Evolutionary conservation across 1,140 invertebrate species (phyloP).

Genomic region (Pogonomyrmex barbatus): DNA sequence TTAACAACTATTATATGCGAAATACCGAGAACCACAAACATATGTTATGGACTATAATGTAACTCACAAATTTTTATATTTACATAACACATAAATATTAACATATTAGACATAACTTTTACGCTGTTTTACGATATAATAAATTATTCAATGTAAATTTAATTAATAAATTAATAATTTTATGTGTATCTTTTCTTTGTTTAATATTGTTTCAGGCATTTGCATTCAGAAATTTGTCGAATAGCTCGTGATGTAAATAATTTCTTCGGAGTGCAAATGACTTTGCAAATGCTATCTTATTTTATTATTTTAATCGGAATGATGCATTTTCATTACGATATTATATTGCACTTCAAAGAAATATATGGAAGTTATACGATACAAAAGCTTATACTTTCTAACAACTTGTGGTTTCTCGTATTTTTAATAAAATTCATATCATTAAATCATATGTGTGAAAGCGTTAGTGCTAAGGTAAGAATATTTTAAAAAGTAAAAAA

Average conservation of each 20-base stretch:
- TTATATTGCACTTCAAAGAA: neutral
- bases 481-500: neutral
- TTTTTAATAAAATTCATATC: neutral
- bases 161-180: neutral
- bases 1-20: neutral
- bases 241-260: slow-evolving; percentile 16
- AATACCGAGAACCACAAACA: neutral
- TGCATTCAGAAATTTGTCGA: slow-evolving; percentile 26
- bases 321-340: neutral
- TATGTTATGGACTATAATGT: slow-evolving; percentile 1
- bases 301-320: neutral
- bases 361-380: fast-evolving
- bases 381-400: neutral
- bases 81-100: slow-evolving; percentile 24
- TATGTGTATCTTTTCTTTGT: neutral
- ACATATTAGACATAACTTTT: neutral
- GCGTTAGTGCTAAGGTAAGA: slow-evolving; percentile 36
- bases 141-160: neutral
- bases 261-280: slow-evolving; percentile 9
- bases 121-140: neutral
- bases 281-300: slow-evolving; percentile 17
- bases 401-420: neutral
- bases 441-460: slow-evolving; percentile 32
- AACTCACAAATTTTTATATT: neutral
- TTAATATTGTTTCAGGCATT: slow-evolving; percentile 27